Evolutionary conservation across 2,797 vertebrate genomes (phyloP).

Genomic region (Macropus fuliginosus): DNA sequence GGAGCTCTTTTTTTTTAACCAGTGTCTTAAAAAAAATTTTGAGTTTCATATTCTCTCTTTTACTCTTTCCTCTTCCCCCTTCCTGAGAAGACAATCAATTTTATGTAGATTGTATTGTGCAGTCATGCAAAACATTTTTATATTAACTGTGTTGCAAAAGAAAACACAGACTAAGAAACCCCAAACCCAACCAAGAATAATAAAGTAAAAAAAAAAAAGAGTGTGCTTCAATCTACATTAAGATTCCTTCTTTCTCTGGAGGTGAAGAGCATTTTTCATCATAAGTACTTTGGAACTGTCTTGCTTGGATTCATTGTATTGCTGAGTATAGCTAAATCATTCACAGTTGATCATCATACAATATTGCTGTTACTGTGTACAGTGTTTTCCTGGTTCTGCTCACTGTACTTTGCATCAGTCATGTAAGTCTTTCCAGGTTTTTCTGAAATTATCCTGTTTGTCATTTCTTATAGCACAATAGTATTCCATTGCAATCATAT

Average conservation of each 20-base stretch:
- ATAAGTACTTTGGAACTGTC: background rate
- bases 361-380: background rate
- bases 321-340: background rate
- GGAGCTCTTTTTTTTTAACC: background rate
- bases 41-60: background rate
- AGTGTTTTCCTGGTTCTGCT: background rate
- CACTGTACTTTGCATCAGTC: background rate
- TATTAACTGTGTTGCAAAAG: background rate
- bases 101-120: background rate
- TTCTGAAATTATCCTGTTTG: background rate
- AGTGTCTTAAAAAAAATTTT: background rate
- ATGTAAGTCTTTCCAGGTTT: background rate
- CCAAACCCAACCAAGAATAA: no score
- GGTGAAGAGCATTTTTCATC: background rate
- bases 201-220: no score
- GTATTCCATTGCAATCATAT: background rate
- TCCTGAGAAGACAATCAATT: background rate
- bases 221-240: background rate
- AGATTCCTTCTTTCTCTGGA: background rate
- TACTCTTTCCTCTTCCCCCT: background rate
- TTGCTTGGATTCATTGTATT: background rate
- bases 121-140: background rate
- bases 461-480: background rate
- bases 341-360: background rate
- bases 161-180: background rate